A percentile compares a stretch with the other conserved stretches of the same genome.
Evolutionary conservation across 1,140 invertebrate genomes (phyloP).

Genomic region (Drosophila bipectinata): DNA sequence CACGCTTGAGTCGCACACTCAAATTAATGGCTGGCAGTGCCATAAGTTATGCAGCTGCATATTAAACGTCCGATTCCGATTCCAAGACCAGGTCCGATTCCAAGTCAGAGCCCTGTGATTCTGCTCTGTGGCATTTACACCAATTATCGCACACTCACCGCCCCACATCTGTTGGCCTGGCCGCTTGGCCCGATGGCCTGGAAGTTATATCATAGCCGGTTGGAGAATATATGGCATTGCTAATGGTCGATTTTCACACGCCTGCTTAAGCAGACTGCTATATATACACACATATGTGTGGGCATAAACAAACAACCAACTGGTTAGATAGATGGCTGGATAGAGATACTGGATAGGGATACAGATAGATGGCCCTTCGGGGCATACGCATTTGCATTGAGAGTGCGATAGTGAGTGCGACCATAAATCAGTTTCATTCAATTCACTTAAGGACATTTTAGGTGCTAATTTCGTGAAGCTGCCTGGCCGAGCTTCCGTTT

Average conservation of each 20-base stretch:
- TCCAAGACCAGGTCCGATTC: conserved; percentile 13
- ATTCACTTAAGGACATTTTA: conserved; percentile 70
- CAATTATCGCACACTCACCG: conserved; percentile 63
- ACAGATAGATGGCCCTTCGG: conserved; percentile 36
- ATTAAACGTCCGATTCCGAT: conserved; percentile 55
- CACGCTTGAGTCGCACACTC: conserved; percentile 16
- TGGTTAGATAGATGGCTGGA: conserved; percentile 37
- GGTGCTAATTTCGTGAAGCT: conserved; percentile 62
- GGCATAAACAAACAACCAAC: conserved; percentile 67
- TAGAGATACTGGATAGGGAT: conserved; percentile 16
- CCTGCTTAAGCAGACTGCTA: conserved; percentile 64
- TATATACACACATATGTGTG: not conserved
- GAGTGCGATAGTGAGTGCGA: conserved; percentile 74
- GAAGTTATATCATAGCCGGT: conserved; percentile 66
- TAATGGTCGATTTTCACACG: conserved; percentile 80
- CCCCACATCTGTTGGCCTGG: conserved; percentile 9
- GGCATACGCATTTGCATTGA: conserved; percentile 70
- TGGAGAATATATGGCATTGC: conserved; percentile 76
- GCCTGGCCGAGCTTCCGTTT: conserved; percentile 7
- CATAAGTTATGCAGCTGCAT: conserved; percentile 81
- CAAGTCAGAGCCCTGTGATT: conserved; percentile 33
- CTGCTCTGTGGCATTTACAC: conserved; percentile 71
- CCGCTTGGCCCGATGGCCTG: conserved; percentile 9
- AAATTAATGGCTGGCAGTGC: conserved; percentile 74
- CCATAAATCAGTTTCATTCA: conserved; percentile 79